phyloP scores from a whole-genome alignment of 1,140 invertebrate species.

The Oncopodura yosiiana region DNA sequence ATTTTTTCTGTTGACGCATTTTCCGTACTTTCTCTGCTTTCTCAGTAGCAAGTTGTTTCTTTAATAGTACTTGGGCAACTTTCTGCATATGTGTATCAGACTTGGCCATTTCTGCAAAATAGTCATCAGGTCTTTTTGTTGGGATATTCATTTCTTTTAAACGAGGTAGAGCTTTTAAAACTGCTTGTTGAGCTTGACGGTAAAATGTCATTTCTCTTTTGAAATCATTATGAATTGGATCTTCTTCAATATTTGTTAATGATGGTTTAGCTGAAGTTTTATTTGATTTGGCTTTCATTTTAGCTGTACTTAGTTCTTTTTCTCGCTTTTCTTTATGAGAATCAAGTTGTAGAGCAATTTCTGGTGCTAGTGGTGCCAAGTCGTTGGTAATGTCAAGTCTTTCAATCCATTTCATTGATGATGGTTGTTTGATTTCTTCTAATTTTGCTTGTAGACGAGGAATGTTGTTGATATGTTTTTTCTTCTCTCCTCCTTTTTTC shows the following conservation, averaged over 20 bases:
- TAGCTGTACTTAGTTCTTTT: slow-evolving; percentile 37
- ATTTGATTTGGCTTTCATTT: slow-evolving; percentile 48
- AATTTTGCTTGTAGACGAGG: slow-evolving; percentile 58
- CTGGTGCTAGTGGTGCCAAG: slow-evolving; percentile 67
- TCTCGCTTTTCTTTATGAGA: slow-evolving; percentile 30
- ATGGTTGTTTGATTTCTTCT: slow-evolving; percentile 52
- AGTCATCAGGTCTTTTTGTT: slow-evolving; percentile 84
- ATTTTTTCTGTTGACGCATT: slow-evolving; percentile 79
- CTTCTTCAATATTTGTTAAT: slow-evolving; percentile 45
- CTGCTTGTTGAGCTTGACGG: slow-evolving; percentile 79
- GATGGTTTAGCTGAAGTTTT: slow-evolving; percentile 54
- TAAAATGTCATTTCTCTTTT: slow-evolving; percentile 83
- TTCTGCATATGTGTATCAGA: slow-evolving; percentile 96
- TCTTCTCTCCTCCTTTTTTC: slow-evolving; percentile 38
- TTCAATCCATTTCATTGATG: slow-evolving; percentile 71
- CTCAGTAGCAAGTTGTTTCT: slow-evolving; percentile 72
- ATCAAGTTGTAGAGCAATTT: slow-evolving; percentile 55
- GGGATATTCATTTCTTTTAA: slow-evolving; percentile 63
- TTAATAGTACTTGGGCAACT: slow-evolving; percentile 53
- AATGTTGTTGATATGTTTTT: slow-evolving; percentile 30
- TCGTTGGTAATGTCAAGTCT: slow-evolving; percentile 64
- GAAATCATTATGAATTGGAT: slow-evolving; percentile 85
- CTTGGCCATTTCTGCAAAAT: slow-evolving; percentile 99
- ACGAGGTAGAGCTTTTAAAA: slow-evolving; percentile 62
- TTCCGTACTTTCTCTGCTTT: slow-evolving; percentile 80